phyloP scores from a whole-genome alignment of 2,888 invertebrate genomes.

The Ashinkailepas kermadecensis region DNA sequence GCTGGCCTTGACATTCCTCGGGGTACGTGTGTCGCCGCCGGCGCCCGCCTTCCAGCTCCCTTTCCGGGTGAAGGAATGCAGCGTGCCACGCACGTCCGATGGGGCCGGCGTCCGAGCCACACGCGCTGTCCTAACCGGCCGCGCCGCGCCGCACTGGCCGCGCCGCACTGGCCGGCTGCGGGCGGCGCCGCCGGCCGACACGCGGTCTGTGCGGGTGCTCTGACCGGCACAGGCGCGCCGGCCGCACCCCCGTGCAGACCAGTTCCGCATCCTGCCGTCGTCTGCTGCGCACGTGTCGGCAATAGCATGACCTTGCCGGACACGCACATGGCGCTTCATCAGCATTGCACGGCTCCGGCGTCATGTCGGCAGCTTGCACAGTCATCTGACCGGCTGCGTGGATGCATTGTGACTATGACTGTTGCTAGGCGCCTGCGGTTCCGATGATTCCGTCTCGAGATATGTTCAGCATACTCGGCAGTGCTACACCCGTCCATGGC shows the following conservation, averaged over 20 bases:
- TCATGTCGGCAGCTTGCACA: too few relatives aligned
- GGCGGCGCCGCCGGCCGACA: not conserved
- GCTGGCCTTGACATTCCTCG: slow-evolving; percentile 5
- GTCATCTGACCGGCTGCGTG: too few relatives aligned
- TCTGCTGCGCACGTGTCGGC: not conserved
- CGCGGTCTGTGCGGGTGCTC: not conserved
- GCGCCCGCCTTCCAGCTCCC: not conserved
- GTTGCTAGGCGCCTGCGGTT: too few relatives aligned
- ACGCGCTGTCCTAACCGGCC: not conserved
- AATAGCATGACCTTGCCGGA: not conserved
- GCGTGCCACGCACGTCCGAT: not conserved
- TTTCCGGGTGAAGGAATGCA: not conserved
- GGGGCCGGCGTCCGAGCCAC: not conserved
- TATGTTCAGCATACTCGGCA: too few relatives aligned
- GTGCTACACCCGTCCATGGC: too few relatives aligned
- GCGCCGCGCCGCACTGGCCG: not conserved
- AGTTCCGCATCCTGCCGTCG: not conserved
- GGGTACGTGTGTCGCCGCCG: not conserved
- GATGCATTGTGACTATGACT: too few relatives aligned
- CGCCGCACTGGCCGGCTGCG: not conserved
- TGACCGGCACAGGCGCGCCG: too few relatives aligned
- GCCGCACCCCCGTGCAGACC: not conserved
- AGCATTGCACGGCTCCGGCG: too few relatives aligned
- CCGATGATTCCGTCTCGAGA: too few relatives aligned
- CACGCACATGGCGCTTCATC: not conserved